Evolutionary conservation across 2,888 invertebrate species (phyloP), one percentile per base, ranked within the genome.

Genomic region (Matsumyia berberina): DNA sequence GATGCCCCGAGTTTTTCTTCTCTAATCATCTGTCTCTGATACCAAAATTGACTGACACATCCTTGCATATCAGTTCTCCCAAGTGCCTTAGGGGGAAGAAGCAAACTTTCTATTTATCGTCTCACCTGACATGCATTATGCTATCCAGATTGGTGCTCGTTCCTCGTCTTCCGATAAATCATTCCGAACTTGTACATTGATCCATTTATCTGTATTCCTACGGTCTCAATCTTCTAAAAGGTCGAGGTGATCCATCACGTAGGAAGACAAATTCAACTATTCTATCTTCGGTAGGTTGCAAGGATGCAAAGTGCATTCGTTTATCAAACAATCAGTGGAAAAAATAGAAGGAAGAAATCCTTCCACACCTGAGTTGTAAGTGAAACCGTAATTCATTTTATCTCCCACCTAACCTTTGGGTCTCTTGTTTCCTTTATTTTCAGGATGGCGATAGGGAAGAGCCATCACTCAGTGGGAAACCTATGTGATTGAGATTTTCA

Each of bases 221-320:
- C 35, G 55, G 57, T 72, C 60, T 78, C 78, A 82, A 82, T 82
- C 66, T 72, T 72, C 51, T 9, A 58, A 70, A 64, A 24, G 78
- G 51, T 76, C 55, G 53, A 66, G 66, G 78, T 72, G 49, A 82
- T 82, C 66, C 82, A 82, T 82, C 82, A 82, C 60, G 39, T 11
- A 5, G 39, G 19, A 46, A 78, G 70, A 82, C 70, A 72, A 78
- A 70, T 77, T 70, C 42, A 33, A 66, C 42, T 35, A 53, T 57
- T 58, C 37, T 33, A 9, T 24, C 11, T 15, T 29, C 37, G 42
- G 12, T 8, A 39, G 3, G n/a, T 17, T 66, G 51, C 70, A 37
- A 46, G 44, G 17, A 77, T 64, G 64, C 49, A 69, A 77, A 72
- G 66, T 82, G 77, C 77, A 72, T 82, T 55, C 66, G 60, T 72